phyloP scores from a whole-genome alignment of 2,888 invertebrate genomes.

The Hirudinaria manillensis region DNA sequence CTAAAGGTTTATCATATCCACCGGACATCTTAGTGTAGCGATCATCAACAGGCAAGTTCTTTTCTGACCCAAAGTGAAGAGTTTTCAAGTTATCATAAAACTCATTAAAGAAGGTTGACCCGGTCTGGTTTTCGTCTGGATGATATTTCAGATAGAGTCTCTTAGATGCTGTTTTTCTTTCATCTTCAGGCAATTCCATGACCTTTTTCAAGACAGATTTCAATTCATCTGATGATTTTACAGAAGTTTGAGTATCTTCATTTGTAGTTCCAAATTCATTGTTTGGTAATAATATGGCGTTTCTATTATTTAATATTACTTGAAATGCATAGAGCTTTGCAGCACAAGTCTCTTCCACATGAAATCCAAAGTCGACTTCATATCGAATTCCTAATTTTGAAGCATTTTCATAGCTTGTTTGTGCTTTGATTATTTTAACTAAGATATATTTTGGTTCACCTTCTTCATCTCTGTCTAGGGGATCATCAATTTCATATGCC shows the following conservation, averaged over 20 bases:
- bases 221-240: neutral
- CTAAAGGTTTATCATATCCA: neutral
- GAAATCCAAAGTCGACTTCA: conserved; percentile 12
- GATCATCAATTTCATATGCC: conserved; percentile 15
- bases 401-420: neutral
- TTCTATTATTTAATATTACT: neutral
- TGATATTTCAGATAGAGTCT: conserved; percentile 3
- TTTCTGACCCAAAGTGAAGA: neutral
- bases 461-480: conserved; percentile 5
- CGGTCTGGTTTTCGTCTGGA: neutral
- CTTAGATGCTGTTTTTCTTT: neutral
- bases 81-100: neutral
- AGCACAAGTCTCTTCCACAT: neutral
- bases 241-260: neutral
- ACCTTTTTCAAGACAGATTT: neutral
- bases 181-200: neutral
- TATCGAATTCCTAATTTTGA: neutral
- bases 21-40: neutral
- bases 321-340: neutral
- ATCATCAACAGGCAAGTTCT: neutral
- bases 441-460: conserved; percentile 20
- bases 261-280: neutral
- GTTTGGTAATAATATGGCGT: neutral
- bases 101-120: neutral
- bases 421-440: neutral